Evolutionary conservation across 1,140 invertebrate genomes (phyloP).

Genomic region (Drosophila nannoptera): DNA sequence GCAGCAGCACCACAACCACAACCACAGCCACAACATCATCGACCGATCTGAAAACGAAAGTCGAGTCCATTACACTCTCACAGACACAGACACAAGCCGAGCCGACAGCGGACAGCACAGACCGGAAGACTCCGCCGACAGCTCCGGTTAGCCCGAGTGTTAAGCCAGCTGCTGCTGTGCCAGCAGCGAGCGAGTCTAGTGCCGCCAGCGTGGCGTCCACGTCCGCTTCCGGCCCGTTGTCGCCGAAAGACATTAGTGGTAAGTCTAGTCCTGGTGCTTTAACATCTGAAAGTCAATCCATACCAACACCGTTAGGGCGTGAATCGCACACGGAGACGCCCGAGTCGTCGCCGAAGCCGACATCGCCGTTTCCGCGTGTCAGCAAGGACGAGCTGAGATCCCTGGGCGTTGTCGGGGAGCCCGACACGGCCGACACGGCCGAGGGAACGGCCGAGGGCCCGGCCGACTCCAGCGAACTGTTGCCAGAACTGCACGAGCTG

Average conservation of each 20-base stretch:
- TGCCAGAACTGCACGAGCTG: slow-evolving; percentile 69
- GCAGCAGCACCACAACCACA: slow-evolving; percentile 38
- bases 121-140: slow-evolving; percentile 75
- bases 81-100: slow-evolving; percentile 50
- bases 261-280: slow-evolving; percentile 76
- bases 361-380: slow-evolving; percentile 76
- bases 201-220: slow-evolving; percentile 62
- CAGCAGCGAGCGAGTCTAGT: slow-evolving; percentile 44
- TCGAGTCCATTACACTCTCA: slow-evolving; percentile 63
- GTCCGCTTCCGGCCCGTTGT: slow-evolving; percentile 67
- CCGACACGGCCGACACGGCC: slow-evolving; percentile 14
- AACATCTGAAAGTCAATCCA: slow-evolving; percentile 78
- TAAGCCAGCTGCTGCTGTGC: slow-evolving; percentile 31
- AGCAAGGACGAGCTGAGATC: slow-evolving; percentile 71
- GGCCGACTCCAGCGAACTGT: slow-evolving; percentile 20
- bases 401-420: slow-evolving; percentile 26
- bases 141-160: slow-evolving; percentile 74
- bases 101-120: slow-evolving; percentile 24
- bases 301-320: slow-evolving; percentile 72
- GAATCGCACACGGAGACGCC: slow-evolving; percentile 75
- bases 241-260: slow-evolving; percentile 76
- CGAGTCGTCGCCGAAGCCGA: slow-evolving; percentile 77
- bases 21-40: slow-evolving; percentile 20
- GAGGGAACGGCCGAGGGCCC: slow-evolving; percentile 21
- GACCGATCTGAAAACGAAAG: slow-evolving; percentile 45